Evolutionary conservation across 92 coral and sea anemone genomes (phyloP).

Genomic region (Parazoanthus swiftii): DNA sequence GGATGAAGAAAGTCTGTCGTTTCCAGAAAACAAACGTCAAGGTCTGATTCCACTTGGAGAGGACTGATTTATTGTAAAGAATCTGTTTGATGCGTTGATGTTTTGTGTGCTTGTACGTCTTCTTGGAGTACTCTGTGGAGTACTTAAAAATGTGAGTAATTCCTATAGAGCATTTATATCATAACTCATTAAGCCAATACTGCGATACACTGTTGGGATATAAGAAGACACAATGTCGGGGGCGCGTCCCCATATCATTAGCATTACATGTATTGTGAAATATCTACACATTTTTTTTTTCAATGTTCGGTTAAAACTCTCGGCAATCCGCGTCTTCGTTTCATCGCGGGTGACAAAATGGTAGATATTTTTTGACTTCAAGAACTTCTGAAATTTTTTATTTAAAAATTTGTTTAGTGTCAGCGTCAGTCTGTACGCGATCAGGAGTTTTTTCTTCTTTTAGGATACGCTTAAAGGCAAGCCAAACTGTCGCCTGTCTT

Average conservation of each 20-base stretch:
- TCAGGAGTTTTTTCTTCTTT: conserved; percentile 2
- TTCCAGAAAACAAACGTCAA: too few relatives aligned
- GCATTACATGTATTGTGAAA: conserved; percentile 23
- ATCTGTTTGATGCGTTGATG: too few relatives aligned
- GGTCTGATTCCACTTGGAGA: too few relatives aligned
- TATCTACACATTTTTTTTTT: conserved; percentile 11
- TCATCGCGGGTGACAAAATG: conserved; percentile 32
- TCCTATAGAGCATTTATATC: too few relatives aligned
- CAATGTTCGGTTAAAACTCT: conserved; percentile 35
- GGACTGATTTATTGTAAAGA: too few relatives aligned
- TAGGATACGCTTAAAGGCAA: conserved; percentile 29
- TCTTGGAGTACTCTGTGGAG: too few relatives aligned
- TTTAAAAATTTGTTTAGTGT: conserved; percentile 27
- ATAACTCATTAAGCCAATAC: not conserved
- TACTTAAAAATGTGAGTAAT: too few relatives aligned
- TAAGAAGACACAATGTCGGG: conserved; percentile 10
- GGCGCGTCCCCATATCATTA: not conserved
- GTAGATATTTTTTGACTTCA: conserved; percentile 26
- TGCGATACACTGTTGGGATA: conserved; percentile 14
- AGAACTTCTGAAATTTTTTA: conserved; percentile 30
- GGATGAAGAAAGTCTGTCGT: too few relatives aligned
- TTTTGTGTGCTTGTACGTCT: too few relatives aligned
- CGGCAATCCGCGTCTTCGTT: conserved; percentile 33
- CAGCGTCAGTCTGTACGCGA: conserved; percentile 44
- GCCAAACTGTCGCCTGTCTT: not conserved